Base-by-base conservation (phyloP, 2,113 vertebrate species). In the Caranx ignobilis region DNA sequence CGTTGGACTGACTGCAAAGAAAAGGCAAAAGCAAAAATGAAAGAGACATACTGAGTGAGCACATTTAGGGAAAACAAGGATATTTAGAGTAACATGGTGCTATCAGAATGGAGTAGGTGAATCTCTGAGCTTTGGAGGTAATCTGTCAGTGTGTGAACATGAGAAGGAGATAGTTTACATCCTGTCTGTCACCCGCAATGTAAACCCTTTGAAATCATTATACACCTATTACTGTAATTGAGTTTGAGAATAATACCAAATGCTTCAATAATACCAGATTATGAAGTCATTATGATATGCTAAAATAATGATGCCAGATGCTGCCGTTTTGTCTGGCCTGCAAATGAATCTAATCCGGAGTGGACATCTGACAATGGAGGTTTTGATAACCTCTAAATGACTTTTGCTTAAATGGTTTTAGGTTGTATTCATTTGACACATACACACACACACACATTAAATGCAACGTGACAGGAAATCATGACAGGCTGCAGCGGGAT, bases 221-320 rank as follows among this genome's bases (percentile, higher is more conserved):
- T 11, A 68, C 71, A 82, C 80, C 87, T 89, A 87, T 93, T 93
- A 93, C 88, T 89, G 88, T 93, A 91, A 94, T 93, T 94, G 91
- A 90, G 66, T 83, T 12, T 43, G 87, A 93, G 83, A 93, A 94
- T 91, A 89, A 91, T 87, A 90, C 88, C 79, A 87, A 91, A 90
- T 87, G 91, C 87, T 75, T 79, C 79, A 90, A 90, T 92, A 92
- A 93, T 89, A 87, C 87, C 91, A 93, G 93, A 93, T 94, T 93
- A 93, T 62, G 65, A 90, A 83, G 88, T 91, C 88, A 93, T 93
- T 91, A 91, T 91, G 89, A 93, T 91, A 88, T 90, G 87, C 78
- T 82, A 43, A 66, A 81, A 93, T 93, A 91, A 91, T 86, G 72
- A 71, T 64, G 84, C 90, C 93, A 94, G 93, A 93, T 94, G 93